These are phyloP conservation scores for Coenonympha glycerion DNA, from an alignment of 2,888 invertebrate genomes.

Conservation along the genomic window DNA sequence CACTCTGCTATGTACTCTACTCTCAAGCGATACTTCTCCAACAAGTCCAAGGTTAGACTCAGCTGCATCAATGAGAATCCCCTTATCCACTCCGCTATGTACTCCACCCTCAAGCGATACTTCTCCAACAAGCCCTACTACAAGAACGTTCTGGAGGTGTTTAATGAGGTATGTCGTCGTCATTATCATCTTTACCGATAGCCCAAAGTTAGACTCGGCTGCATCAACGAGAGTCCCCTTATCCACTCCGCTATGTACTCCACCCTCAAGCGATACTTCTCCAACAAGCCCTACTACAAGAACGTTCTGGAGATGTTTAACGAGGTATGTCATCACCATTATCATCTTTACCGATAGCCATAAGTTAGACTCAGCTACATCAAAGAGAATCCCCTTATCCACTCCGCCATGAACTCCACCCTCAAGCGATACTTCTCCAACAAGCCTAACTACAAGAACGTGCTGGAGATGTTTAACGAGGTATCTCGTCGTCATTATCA, in stretches of 20 bases:
- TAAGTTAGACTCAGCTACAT: slow-evolving; percentile 84
- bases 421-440: slow-evolving; percentile 85
- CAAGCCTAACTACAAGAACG: slow-evolving; percentile 84
- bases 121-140: slow-evolving; percentile 86
- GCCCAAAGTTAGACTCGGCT: slow-evolving; percentile 82
- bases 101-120: slow-evolving; percentile 85
- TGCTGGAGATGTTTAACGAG: slow-evolving; percentile 90
- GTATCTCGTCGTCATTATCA: no score
- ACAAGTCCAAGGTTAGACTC: slow-evolving; percentile 82
- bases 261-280: slow-evolving; percentile 86
- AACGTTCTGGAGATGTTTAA: slow-evolving; percentile 88
- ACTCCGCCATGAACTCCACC: slow-evolving; percentile 85
- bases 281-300: slow-evolving; percentile 83
- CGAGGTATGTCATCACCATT: no score
- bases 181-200: no score
- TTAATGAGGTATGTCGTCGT: slow-evolving; percentile 88
- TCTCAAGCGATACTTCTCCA: no score
- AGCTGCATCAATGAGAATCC: slow-evolving; percentile 90
- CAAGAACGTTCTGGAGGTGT: slow-evolving; percentile 84
- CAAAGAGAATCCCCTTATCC: slow-evolving; percentile 90
- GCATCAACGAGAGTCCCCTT: slow-evolving; percentile 90
- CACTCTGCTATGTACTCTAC: no score
- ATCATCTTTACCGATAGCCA: slow-evolving; percentile 81
- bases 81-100: slow-evolving; percentile 86
- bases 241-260: slow-evolving; percentile 86